Evolutionary conservation across 2,888 invertebrate species (phyloP).

Genomic region (Bhutanitis thaidina): DNA sequence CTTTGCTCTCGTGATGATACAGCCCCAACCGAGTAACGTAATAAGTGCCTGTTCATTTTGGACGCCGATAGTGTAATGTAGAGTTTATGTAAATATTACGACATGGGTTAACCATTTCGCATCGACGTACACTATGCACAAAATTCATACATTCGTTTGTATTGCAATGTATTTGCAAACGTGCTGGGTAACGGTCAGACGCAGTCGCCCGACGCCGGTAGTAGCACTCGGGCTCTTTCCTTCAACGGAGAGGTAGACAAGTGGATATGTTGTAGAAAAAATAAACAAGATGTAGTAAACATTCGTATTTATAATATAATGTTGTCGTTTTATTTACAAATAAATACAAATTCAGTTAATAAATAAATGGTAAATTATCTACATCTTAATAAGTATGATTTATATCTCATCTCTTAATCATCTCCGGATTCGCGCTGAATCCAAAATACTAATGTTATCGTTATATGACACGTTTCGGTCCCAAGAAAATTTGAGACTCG

Average conservation of each 20-base stretch:
- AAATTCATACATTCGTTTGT: not conserved
- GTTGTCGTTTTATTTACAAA: constrained; percentile 79
- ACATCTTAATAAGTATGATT: constrained; percentile 79
- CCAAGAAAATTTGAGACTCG: constrained; percentile 79
- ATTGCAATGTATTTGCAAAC: constrained; percentile 1
- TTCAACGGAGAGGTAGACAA: constrained; percentile 19
- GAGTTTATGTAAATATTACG: not conserved
- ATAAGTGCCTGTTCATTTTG: not conserved
- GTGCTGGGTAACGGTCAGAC: constrained; percentile 9
- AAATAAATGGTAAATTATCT: constrained; percentile 81
- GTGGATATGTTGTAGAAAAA: constrained; percentile 54
- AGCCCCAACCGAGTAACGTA: constrained; percentile 10
- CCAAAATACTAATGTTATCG: constrained; percentile 79
- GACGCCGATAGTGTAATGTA: not conserved
- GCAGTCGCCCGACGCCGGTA: constrained; percentile 5
- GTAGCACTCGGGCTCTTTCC: constrained; percentile 1
- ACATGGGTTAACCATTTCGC: not conserved
- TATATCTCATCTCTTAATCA: constrained; percentile 79
- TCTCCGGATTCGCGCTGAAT: constrained; percentile 71
- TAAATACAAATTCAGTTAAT: constrained; percentile 81
- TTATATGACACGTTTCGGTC: constrained; percentile 77
- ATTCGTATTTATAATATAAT: constrained; percentile 80
- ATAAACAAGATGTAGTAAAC: constrained; percentile 76
- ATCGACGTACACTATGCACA: not conserved
- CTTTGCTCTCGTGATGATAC: constrained; percentile 11